Evolutionary conservation across 2,113 vertebrate species (phyloP).

Genomic region (Pteronura brasiliensis): DNA sequence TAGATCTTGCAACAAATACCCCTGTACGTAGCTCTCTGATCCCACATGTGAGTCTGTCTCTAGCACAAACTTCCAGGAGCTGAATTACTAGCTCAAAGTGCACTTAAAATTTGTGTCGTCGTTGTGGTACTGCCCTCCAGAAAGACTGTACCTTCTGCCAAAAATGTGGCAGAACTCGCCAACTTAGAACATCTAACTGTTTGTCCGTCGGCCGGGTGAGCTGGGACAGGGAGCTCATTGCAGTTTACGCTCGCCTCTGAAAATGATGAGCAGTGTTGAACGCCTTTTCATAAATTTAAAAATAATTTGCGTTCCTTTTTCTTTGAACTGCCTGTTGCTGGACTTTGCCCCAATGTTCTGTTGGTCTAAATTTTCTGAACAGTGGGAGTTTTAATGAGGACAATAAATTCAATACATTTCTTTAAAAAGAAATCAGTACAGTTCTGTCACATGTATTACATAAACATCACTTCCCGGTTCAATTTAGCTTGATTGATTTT

Average conservation of each 20-base stretch:
- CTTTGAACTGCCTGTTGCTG: neutral
- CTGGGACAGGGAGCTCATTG: accelerated
- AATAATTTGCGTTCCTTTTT: neutral
- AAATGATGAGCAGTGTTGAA: too few relatives aligned
- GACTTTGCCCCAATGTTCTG: neutral
- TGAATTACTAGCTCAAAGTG: neutral
- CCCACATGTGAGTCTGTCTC: too few relatives aligned
- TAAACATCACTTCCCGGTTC: accelerated
- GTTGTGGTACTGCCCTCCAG: neutral
- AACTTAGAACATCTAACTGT: accelerated
- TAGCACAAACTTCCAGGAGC: neutral
- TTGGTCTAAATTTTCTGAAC: too few relatives aligned
- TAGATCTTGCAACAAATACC: neutral
- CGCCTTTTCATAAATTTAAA: neutral
- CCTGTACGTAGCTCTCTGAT: neutral
- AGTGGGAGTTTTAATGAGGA: neutral
- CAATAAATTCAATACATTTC: neutral
- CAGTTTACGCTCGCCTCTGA: neutral
- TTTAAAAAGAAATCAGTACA: too few relatives aligned
- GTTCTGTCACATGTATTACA: neutral
- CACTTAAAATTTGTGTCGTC: neutral
- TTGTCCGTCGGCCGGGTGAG: neutral
- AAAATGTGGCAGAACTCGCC: neutral
- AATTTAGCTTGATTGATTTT: neutral
- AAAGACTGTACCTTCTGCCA: neutral